These are phyloP conservation scores for Trematomus loennbergii DNA, from an alignment of 2,113 vertebrate genomes.

Conservation along the genomic window DNA sequence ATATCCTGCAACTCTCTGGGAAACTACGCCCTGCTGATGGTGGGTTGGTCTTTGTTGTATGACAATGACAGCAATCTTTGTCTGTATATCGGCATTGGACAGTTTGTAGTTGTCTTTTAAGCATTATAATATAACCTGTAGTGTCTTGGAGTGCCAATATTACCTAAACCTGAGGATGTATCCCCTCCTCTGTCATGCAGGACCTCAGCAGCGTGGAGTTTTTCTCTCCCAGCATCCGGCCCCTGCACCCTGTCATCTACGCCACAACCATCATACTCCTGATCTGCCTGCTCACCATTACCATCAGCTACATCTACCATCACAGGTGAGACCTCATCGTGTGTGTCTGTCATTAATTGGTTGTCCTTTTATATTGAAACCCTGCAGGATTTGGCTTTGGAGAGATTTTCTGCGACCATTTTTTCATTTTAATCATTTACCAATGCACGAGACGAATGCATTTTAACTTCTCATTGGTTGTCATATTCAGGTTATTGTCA, in stretches of 20 bases:
- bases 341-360: too few relatives aligned
- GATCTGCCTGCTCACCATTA: slow-evolving; percentile 88
- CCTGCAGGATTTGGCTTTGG: too few relatives aligned
- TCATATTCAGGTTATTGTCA: too few relatives aligned
- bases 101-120: background rate
- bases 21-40: slow-evolving; percentile 96
- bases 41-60: slow-evolving; percentile 59
- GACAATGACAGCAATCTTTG: background rate
- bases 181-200: slow-evolving; percentile 72
- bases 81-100: background rate
- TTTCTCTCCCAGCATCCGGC: slow-evolving; percentile 82
- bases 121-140: background rate
- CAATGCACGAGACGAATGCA: too few relatives aligned
- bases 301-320: slow-evolving; percentile 92
- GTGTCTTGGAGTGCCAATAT: background rate
- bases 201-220: slow-evolving; percentile 90
- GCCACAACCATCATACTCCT: slow-evolving; percentile 89
- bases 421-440: too few relatives aligned
- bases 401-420: too few relatives aligned
- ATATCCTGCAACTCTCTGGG: slow-evolving; percentile 93
- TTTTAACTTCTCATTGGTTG: too few relatives aligned
- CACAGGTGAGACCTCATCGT: slow-evolving; percentile 85
- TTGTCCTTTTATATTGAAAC: too few relatives aligned
- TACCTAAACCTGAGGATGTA: background rate
- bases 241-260: slow-evolving; percentile 93